A percentile compares a stretch with the other conserved stretches of the same genome.
Evolutionary conservation across 2,113 vertebrate species (phyloP).

Genomic region (Macrotis lagotis): DNA sequence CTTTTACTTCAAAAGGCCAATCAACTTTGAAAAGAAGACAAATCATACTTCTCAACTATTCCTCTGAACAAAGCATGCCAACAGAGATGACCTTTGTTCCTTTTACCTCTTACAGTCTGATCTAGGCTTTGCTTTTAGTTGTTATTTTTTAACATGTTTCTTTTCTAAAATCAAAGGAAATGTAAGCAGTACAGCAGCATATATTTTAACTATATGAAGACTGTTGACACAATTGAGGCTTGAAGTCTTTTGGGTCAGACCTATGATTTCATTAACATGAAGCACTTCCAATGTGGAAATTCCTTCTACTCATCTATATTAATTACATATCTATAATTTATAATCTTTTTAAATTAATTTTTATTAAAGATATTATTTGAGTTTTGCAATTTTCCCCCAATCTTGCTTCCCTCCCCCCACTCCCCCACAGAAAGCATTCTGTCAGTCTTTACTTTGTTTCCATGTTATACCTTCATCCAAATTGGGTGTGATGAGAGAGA

Average conservation of each 20-base stretch:
- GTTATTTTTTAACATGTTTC: not conserved
- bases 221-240: not conserved
- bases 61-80: not conserved
- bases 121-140: not conserved
- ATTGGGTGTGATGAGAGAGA: too few relatives aligned
- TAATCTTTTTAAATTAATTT: too few relatives aligned
- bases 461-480: too few relatives aligned
- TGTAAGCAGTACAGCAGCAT: not conserved
- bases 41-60: not conserved
- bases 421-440: too few relatives aligned
- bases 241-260: not conserved
- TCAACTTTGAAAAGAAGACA: conserved; percentile 15
- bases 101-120: not conserved
- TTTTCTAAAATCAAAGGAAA: not conserved
- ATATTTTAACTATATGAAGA: not conserved
- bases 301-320: not conserved
- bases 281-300: not conserved
- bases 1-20: conserved; percentile 43
- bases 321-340: not conserved
- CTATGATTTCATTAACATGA: not conserved
- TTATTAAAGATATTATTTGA: too few relatives aligned
- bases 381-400: too few relatives aligned
- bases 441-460: too few relatives aligned
- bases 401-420: too few relatives aligned
- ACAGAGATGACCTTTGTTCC: not conserved